Percentiles rank a stretch among this genome's conserved stretches.
Evolutionary conservation across 2,888 invertebrate genomes (phyloP).

Genomic region (Limenitis camilla): DNA sequence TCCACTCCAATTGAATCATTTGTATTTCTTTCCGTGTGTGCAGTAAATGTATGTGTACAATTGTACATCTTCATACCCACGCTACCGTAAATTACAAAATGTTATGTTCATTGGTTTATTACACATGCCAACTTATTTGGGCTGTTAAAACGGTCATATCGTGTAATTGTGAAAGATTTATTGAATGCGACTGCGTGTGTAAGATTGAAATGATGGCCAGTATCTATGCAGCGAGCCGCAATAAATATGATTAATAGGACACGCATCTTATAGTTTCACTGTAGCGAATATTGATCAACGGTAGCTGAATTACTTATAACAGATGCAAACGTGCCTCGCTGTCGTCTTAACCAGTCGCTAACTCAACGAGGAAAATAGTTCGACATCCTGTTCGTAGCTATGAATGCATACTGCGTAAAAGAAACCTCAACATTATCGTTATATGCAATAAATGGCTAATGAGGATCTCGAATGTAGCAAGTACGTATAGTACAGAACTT

Average conservation of each 20-base stretch:
- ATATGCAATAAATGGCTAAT: background rate
- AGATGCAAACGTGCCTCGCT: slow-evolving; percentile 28
- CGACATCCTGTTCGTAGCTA: slow-evolving; percentile 54
- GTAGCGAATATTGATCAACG: slow-evolving; percentile 13
- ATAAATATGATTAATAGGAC: slow-evolving; percentile 20
- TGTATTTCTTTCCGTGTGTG: slow-evolving; percentile 12
- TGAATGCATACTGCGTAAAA: slow-evolving; percentile 32
- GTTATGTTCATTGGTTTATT: slow-evolving; percentile 20
- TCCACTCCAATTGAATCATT: slow-evolving; percentile 19
- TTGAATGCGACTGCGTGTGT: slow-evolving; percentile 18
- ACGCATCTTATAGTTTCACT: slow-evolving; percentile 20
- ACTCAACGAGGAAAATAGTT: slow-evolving; percentile 55
- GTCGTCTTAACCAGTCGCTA: slow-evolving; percentile 31
- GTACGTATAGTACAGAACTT: too few species aligned
- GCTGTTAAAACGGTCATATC: slow-evolving; percentile 20
- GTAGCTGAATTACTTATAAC: slow-evolving; percentile 13
- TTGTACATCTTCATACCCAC: slow-evolving; percentile 8
- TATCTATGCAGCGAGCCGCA: slow-evolving; percentile 16
- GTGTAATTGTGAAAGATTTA: slow-evolving; percentile 25
- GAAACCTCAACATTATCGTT: slow-evolving; percentile 8
- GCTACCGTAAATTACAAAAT: slow-evolving; percentile 16
- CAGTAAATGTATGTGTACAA: background rate
- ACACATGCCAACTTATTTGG: slow-evolving; percentile 26
- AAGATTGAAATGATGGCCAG: slow-evolving; percentile 25
- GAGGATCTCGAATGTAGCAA: too few species aligned